Conservation (phyloP, 2,113 vertebrate species). For the Xenopus tropicalis region DNA sequence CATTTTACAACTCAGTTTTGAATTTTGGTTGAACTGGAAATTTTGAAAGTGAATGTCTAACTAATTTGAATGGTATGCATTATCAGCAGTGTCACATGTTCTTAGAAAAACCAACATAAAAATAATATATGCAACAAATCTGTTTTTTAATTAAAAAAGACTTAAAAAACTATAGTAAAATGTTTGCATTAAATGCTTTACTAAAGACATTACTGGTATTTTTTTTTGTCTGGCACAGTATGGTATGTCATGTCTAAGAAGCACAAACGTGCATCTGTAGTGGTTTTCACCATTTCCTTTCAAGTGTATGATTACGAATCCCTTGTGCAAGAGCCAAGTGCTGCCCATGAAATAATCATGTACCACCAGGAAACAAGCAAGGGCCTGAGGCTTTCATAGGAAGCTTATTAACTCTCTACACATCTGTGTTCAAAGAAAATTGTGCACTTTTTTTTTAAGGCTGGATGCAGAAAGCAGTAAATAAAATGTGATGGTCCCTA, state of each 20-base stretch:
- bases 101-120: not conserved
- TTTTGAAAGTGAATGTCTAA: too few relatives aligned
- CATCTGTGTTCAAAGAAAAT: not conserved
- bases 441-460: not conserved
- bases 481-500: slow-evolving; percentile 1
- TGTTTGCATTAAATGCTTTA: not conserved
- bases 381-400: not conserved
- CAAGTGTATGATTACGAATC: slow-evolving; percentile 15
- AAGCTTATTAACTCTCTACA: not conserved
- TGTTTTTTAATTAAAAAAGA: not conserved
- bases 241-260: not conserved
- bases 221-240: not conserved
- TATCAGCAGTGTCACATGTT: not conserved
- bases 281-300: slow-evolving; percentile 4
- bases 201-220: not conserved
- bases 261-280: slow-evolving; percentile 6
- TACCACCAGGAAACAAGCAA: slow-evolving; percentile 8
- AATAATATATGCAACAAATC: not conserved
- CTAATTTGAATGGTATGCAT: too few relatives aligned
- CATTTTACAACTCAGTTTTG: too few relatives aligned
- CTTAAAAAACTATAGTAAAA: not conserved
- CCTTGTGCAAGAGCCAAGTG: not conserved
- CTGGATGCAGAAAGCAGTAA: not conserved
- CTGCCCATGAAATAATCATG: slow-evolving; percentile 6
- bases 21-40: too few relatives aligned